These are phyloP conservation scores for Drosophila tristis DNA, from an alignment of 1,140 invertebrate species.

Conservation along the genomic window DNA sequence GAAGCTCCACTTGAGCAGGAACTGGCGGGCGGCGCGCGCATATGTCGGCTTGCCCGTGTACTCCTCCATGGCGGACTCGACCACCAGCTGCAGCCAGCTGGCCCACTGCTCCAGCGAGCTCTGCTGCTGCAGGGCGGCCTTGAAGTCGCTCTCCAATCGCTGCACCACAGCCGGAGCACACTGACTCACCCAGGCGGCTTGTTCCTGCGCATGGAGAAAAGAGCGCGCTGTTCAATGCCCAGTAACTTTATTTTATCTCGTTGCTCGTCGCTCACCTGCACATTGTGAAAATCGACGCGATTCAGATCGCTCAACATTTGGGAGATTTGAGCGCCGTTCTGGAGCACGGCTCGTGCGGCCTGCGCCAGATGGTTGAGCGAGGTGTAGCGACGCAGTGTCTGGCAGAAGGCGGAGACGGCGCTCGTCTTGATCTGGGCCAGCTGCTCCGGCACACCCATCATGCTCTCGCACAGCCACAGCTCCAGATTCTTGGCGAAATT, in stretches of 20 bases:
- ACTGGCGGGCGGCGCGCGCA: constrained; percentile 95
- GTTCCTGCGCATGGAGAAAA: constrained; percentile 80
- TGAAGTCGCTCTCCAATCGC: constrained; percentile 96
- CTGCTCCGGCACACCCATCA: constrained; percentile 93
- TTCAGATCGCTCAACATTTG: constrained; percentile 99
- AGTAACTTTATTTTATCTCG: not conserved
- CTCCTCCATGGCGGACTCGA: constrained; percentile 93
- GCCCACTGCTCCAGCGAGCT: constrained; percentile 98
- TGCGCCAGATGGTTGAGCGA: constrained; percentile 98
- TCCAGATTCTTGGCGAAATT: constrained; percentile 97
- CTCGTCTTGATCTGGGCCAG: constrained; percentile 93
- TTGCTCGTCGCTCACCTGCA: constrained; percentile 88
- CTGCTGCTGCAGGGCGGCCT: constrained; percentile 95
- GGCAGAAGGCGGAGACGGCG: constrained; percentile 96
- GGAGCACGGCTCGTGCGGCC: constrained; percentile 97
- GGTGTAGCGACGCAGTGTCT: constrained; percentile 97
- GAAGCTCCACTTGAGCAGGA: constrained; percentile 99
- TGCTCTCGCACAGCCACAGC: constrained; percentile 93
- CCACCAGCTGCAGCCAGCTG: constrained; percentile 97
- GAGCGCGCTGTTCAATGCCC: not conserved
- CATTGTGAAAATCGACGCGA: constrained; percentile 98
- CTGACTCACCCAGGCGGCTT: constrained; percentile 99
- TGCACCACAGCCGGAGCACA: constrained; percentile 95
- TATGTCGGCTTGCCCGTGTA: constrained; percentile 94
- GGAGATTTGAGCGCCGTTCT: constrained; percentile 97